Conservation (phyloP, 2,113 vertebrate species). For the Brachionichthys hirsutus region DNA sequence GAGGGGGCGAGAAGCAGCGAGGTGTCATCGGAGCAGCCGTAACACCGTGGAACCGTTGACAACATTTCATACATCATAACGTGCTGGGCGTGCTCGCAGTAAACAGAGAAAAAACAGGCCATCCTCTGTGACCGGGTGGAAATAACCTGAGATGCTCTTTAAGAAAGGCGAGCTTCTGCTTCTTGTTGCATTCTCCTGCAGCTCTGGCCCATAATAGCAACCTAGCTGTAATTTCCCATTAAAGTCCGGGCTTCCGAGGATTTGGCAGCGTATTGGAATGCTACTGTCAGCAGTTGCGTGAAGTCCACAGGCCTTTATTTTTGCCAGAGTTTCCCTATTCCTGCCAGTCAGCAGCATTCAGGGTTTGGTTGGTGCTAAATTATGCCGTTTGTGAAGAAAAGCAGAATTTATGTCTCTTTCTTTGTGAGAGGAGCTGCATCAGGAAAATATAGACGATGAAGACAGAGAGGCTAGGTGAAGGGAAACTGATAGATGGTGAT, state of each 20-base stretch:
- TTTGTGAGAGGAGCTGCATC: background rate
- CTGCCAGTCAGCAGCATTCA: constrained; percentile 24
- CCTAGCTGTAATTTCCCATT: constrained; percentile 52
- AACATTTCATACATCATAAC: constrained; percentile 37
- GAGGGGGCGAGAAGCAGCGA: constrained; percentile 30
- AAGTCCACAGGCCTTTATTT: constrained; percentile 49
- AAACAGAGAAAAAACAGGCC: constrained; percentile 24
- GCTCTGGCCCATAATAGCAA: constrained; percentile 38
- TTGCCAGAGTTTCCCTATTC: constrained; percentile 30
- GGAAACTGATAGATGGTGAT: background rate
- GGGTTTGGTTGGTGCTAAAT: constrained; percentile 36
- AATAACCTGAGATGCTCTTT: constrained; percentile 16
- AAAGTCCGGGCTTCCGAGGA: constrained; percentile 30
- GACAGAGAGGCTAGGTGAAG: background rate
- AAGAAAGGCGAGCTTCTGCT: constrained; percentile 10
- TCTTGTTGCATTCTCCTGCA: constrained; percentile 30
- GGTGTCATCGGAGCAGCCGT: constrained; percentile 35
- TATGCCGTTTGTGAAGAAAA: constrained; percentile 13
- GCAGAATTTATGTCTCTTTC: constrained; percentile 3
- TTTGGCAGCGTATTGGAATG: constrained; percentile 43
- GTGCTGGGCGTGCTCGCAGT: constrained; percentile 26
- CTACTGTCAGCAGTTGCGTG: constrained; percentile 35
- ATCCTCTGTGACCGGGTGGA: constrained; percentile 9
- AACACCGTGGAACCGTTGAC: constrained; percentile 50
- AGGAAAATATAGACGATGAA: background rate